Percentiles rank a stretch among this genome's conserved stretches.
These are phyloP conservation scores for Ailurus styani DNA, from an alignment of 2,113 vertebrate species.

Conservation along the genomic window DNA sequence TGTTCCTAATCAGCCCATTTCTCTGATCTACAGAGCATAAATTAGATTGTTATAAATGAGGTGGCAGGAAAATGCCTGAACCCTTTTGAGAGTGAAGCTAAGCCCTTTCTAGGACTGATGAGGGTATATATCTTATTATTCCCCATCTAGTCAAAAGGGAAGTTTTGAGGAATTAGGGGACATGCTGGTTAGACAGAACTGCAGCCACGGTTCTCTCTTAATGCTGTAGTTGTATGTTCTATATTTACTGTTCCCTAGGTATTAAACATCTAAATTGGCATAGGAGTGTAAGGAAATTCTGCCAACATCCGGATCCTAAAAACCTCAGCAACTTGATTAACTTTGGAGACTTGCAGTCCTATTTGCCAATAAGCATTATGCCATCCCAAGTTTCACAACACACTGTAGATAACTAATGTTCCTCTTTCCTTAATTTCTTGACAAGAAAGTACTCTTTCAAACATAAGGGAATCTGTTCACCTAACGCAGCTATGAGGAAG, in stretches of 20 bases:
- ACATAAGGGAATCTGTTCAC: not conserved
- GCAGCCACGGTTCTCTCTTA: not conserved
- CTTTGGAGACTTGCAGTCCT: slow-evolving; percentile 23
- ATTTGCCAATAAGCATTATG: slow-evolving; percentile 17
- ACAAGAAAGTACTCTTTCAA: not conserved
- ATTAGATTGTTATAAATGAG: not conserved
- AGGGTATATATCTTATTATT: not conserved
- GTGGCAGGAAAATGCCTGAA: not conserved
- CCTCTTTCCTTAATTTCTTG: not conserved
- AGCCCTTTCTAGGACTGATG: not conserved
- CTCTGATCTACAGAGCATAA: not conserved
- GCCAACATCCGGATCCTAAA: slow-evolving; percentile 48
- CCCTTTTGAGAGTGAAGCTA: not conserved
- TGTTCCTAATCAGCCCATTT: slow-evolving; percentile 48
- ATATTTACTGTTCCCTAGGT: slow-evolving; percentile 40
- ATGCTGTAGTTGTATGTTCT: slow-evolving; percentile 19
- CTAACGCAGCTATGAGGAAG: not conserved
- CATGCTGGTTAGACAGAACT: not conserved
- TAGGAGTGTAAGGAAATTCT: not conserved
- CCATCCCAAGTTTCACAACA: not conserved
- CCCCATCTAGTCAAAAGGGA: not conserved
- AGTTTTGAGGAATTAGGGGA: not conserved
- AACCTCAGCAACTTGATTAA: slow-evolving; percentile 59
- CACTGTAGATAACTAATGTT: not conserved
- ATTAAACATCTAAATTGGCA: slow-evolving; percentile 46